Evolutionary conservation across 92 coral and sea anemone species (phyloP).

Genomic region (Siderastrea siderea): DNA sequence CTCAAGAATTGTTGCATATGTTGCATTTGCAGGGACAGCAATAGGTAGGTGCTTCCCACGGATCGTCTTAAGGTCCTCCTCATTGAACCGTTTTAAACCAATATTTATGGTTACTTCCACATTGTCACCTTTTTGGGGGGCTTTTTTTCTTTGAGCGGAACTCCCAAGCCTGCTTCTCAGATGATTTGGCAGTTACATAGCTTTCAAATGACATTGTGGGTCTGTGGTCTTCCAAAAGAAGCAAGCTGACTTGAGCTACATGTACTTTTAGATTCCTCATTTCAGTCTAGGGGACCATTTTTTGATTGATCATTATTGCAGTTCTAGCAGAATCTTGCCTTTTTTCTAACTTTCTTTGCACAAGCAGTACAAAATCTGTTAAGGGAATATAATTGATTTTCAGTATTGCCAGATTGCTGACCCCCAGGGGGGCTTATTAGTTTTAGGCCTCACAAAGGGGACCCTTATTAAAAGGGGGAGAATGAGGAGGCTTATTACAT

Average conservation of each 20-base stretch:
- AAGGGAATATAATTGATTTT: not conserved
- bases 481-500: too few relatives aligned
- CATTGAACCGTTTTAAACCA: constrained; percentile 33
- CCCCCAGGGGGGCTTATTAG: too few relatives aligned
- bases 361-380: constrained; percentile 28
- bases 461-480: not conserved
- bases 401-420: too few relatives aligned
- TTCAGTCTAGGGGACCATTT: constrained; percentile 55
- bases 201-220: constrained; percentile 44
- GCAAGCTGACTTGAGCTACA: constrained; percentile 26
- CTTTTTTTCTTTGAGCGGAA: constrained; percentile 37
- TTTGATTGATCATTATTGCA: constrained; percentile 60
- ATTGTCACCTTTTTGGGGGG: constrained; percentile 29
- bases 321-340: constrained; percentile 50
- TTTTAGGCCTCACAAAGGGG: too few relatives aligned
- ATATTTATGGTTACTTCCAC: constrained; percentile 19
- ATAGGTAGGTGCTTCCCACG: constrained; percentile 62
- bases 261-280: constrained; percentile 14
- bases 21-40: constrained; percentile 59
- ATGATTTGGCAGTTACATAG: constrained; percentile 28
- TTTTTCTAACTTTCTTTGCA: constrained; percentile 42
- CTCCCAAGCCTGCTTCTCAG: constrained; percentile 48
- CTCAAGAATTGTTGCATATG: constrained; percentile 56
- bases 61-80: constrained; percentile 62
- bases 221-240: constrained; percentile 63